Conservation (phyloP, 2,113 vertebrate genomes). For the Apodemus sylvaticus region DNA sequence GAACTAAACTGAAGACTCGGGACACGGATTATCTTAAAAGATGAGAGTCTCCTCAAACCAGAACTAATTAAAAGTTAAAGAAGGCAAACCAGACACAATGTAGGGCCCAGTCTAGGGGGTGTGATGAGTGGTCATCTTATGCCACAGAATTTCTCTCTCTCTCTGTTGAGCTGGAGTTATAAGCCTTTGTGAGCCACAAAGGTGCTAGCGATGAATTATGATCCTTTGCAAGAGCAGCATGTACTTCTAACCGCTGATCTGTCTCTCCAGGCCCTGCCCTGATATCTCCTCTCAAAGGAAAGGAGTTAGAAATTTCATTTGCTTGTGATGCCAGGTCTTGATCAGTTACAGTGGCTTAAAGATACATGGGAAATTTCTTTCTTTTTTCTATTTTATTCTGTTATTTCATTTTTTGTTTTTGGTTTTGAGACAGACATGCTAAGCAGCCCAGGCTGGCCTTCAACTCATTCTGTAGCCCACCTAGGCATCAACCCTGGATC, state of each 20-base stretch:
- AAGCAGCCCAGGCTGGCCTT: neutral
- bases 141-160: neutral
- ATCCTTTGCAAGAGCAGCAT: neutral
- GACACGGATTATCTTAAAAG: neutral
- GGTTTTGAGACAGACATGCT: neutral
- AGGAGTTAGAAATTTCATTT: neutral
- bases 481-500: neutral
- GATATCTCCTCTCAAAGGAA: slow-evolving; percentile 20
- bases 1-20: neutral
- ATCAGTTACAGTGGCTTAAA: neutral
- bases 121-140: neutral
- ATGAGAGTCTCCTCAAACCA: neutral
- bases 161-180: neutral
- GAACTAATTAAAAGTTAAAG: slow-evolving; percentile 43
- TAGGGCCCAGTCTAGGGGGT: neutral
- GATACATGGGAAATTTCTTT: neutral
- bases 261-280: neutral
- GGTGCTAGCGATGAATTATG: too few relatives aligned
- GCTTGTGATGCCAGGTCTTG: neutral
- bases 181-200: neutral
- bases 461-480: neutral
- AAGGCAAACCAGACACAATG: neutral
- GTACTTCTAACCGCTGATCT: neutral
- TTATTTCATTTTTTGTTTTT: neutral
- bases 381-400: neutral